Percentiles rank a stretch among this genome's conserved stretches.
Evolutionary conservation across 2,888 invertebrate species (phyloP).

Genomic region (Lasioglossum pauxillum): DNA sequence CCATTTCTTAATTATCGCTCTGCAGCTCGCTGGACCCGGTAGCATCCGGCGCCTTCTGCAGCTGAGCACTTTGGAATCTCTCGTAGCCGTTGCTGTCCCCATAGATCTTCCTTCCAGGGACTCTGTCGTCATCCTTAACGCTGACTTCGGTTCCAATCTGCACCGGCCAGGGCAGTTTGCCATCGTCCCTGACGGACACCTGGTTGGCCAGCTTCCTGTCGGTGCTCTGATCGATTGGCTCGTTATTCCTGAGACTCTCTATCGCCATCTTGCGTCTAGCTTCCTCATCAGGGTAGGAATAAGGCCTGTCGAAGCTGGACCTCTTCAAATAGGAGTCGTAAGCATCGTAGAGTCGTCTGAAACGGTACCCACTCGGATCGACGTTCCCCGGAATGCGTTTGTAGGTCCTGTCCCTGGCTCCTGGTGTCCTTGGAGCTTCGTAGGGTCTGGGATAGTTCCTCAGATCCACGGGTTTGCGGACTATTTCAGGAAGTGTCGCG

Average conservation of each 20-base stretch:
- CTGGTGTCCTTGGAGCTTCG: constrained; percentile 67
- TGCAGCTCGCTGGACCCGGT: constrained; percentile 67
- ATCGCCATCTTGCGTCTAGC: constrained; percentile 52
- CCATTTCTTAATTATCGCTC: constrained; percentile 56
- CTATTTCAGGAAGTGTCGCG: constrained; percentile 83
- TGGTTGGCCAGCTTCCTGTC: constrained; percentile 68
- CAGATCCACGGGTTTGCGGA: constrained; percentile 81
- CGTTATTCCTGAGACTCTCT: constrained; percentile 59
- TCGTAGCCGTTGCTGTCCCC: constrained; percentile 77
- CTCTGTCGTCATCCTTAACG: constrained; percentile 80
- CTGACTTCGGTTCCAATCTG: constrained; percentile 80
- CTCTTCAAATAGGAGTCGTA: constrained; percentile 78
- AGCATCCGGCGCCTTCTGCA: constrained; percentile 71
- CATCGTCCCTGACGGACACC: constrained; percentile 63
- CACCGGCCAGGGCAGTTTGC: constrained; percentile 79
- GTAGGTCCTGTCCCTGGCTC: constrained; percentile 63
- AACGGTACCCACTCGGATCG: constrained; percentile 76
- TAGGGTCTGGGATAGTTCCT: constrained; percentile 78
- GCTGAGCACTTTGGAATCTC: constrained; percentile 75
- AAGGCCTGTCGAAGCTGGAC: constrained; percentile 71
- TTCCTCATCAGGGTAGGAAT: constrained; percentile 66
- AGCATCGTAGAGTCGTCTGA: constrained; percentile 73
- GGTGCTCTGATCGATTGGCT: constrained; percentile 59
- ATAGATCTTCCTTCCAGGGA: constrained; percentile 80
- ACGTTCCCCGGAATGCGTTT: constrained; percentile 73